Evolutionary conservation across 2,888 invertebrate genomes (phyloP).

Genomic region (Watsonalla binaria): DNA sequence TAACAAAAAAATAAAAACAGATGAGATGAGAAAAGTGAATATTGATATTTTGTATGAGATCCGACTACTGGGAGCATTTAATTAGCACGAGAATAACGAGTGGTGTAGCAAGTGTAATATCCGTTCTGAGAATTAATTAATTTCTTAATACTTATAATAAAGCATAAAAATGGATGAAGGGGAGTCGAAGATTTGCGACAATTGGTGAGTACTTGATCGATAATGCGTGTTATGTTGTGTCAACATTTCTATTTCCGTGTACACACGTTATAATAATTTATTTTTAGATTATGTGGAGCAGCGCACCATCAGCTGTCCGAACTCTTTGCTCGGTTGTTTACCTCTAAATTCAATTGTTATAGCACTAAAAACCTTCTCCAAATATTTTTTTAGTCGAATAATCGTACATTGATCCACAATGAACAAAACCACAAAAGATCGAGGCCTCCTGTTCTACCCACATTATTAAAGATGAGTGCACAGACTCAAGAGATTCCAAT

Average conservation of each 20-base stretch:
- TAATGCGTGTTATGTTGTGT: conserved; percentile 41
- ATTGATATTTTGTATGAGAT: no score
- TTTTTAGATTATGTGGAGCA: conserved; percentile 69
- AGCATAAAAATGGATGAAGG: conserved; percentile 51
- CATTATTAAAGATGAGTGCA: no score
- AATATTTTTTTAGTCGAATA: no score
- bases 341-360: conserved; percentile 19
- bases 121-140: conserved; percentile 5
- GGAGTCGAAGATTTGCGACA: conserved; percentile 65
- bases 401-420: no score
- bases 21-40: no score
- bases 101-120: neutral
- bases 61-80: no score
- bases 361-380: neutral
- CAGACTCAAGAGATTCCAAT: no score
- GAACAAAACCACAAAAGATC: no score
- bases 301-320: conserved; percentile 50
- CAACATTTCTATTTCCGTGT: conserved; percentile 65
- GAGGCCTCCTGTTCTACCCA: no score
- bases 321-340: conserved; percentile 53
- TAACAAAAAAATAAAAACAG: no score
- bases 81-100: no score
- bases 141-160: conserved; percentile 5
- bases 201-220: conserved; percentile 64
- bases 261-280: conserved; percentile 56